Percentiles rank a stretch among this genome's conserved stretches.
These are phyloP conservation scores for Calameuta pallipes DNA, from an alignment of 2,888 invertebrate genomes.

Conservation along the genomic window DNA sequence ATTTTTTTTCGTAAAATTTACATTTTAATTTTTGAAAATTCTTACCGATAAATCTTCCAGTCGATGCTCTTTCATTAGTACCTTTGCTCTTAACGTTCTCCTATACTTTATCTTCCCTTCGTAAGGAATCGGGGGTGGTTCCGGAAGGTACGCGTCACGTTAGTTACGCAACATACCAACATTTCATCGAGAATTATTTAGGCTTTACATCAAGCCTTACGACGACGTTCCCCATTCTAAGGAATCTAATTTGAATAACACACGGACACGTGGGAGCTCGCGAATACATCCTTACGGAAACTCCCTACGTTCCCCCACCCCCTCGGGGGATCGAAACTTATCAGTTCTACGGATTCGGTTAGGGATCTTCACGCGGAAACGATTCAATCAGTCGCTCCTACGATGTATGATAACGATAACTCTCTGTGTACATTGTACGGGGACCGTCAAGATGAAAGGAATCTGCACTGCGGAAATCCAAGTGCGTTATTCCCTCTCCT, in stretches of 20 bases:
- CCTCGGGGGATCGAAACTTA: neutral
- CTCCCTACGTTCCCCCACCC: neutral
- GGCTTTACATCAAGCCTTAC: slow-evolving; percentile 55
- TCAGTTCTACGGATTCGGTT: neutral
- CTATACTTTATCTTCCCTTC: neutral
- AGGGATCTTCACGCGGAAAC: neutral
- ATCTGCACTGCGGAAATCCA: neutral
- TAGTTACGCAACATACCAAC: slow-evolving; percentile 32
- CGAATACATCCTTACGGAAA: neutral
- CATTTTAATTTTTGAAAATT: neutral
- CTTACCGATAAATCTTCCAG: neutral
- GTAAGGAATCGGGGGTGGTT: neutral
- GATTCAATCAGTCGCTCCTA: neutral
- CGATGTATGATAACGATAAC: neutral
- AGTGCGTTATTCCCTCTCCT: too few species aligned
- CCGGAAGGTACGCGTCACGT: neutral
- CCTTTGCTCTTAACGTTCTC: neutral
- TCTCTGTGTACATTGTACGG: neutral
- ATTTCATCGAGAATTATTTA: slow-evolving; percentile 54
- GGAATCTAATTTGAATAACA: slow-evolving; percentile 60
- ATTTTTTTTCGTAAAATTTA: neutral
- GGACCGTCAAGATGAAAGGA: neutral
- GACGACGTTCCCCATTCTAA: slow-evolving; percentile 26
- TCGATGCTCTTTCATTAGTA: neutral
- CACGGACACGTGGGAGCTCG: slow-evolving; percentile 5